Conservation (phyloP, 2,113 vertebrate genomes). For the Brachypodius melanocephalos region DNA sequence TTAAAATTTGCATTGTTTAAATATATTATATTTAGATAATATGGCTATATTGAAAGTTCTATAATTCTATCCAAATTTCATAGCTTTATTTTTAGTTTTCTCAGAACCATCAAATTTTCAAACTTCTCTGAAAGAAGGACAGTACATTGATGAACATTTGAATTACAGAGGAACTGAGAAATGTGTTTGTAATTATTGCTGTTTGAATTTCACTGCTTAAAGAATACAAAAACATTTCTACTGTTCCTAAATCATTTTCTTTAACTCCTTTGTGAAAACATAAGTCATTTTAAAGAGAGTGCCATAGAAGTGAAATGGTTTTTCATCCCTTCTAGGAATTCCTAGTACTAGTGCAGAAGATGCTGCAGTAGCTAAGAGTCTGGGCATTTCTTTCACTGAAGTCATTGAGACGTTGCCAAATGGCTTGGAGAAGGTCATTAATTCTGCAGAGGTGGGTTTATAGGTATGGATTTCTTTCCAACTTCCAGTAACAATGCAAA, state of each 20-base stretch:
- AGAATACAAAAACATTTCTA: neutral
- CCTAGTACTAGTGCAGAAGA: slow-evolving; percentile 84
- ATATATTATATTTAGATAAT: neutral
- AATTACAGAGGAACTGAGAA: neutral
- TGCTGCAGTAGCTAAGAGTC: slow-evolving; percentile 71
- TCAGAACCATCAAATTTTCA: neutral
- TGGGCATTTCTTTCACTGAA: slow-evolving; percentile 78
- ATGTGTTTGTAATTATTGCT: neutral
- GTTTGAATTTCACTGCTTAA: neutral
- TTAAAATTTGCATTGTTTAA: neutral
- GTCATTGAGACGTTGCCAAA: slow-evolving; percentile 78
- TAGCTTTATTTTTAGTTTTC: neutral
- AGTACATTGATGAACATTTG: neutral
- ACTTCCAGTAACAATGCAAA: neutral
- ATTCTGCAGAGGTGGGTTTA: slow-evolving; percentile 85
- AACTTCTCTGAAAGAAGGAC: neutral
- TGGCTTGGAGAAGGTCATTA: slow-evolving; percentile 79
- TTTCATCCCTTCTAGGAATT: slow-evolving; percentile 73
- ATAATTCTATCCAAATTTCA: neutral
- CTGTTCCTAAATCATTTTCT: neutral
- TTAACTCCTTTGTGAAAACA: neutral
- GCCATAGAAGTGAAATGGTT: neutral
- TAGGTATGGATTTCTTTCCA: neutral
- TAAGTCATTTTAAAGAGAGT: neutral
- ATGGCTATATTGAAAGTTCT: neutral